Evolutionary conservation across 2,797 vertebrate species (phyloP), one percentile per base, ranked within the genome.

Genomic region (Danio tinwini): DNA sequence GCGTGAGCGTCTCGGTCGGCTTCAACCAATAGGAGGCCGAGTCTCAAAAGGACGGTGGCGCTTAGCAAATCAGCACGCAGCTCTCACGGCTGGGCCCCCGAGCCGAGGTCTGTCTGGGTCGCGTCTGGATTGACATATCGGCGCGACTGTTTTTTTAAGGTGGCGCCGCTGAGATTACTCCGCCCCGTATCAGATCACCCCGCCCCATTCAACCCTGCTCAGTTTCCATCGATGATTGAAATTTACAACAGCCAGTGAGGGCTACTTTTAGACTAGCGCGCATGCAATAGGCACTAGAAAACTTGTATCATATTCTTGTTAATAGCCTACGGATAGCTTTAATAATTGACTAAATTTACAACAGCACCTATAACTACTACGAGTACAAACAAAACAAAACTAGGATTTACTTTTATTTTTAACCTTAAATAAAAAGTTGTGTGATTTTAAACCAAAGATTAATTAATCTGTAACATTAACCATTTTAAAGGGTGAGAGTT

Each of bases 101-200:
- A 86, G 86, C 86, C 82, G 86, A 86, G 82, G 86, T 91, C 90
- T 87, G 91, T 90, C 89, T 92, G 89, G 88, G 87, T 88, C 85
- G 86, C 78, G n/a, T 87, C 86, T 74, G 85, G 88, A 88, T 88
- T 91, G 89, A 93, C 90, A 91, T 88, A 84, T 85, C 88, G 81
- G 86, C 85, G 87, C 89, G 91, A 90, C 90, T 92, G 91, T 92
- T 92, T 90, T 92, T 93, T 92, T 92, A 90, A 91, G 84, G 87
- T 92, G 93, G 93, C 92, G 92, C 93, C 92, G 86, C 75, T 70
- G 83, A 82, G 88, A 91, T 91, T 89, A 91, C 75, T 59, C 59
- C 75, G 84, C 81, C 81, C 65, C 58, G 13, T 79, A 67, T 55
- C 63, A 11, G 6, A 29, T 17, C 39, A 40, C 58, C 21, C 61